phyloP scores from a whole-genome alignment of 2,888 invertebrate species.

The Lumbricus terrestris region DNA sequence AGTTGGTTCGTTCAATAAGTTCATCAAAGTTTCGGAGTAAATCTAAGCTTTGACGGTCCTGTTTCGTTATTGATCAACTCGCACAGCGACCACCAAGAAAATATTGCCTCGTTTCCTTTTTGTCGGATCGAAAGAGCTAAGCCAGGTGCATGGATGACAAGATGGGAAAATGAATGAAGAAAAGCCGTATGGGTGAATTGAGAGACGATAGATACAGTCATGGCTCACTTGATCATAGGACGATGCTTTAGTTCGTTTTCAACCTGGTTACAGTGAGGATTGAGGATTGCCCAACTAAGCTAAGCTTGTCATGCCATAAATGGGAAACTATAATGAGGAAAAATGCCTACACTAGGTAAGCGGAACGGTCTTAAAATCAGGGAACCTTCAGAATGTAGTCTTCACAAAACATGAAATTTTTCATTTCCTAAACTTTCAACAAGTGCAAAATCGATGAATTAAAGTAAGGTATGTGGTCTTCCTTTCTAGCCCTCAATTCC shows the following conservation, averaged over 20 bases:
- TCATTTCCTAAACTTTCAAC: neutral
- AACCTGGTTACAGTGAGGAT: neutral
- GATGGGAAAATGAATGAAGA: neutral
- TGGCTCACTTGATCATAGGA: neutral
- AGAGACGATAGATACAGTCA: neutral
- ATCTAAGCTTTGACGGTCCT: neutral
- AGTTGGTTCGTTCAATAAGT: too few relatives aligned
- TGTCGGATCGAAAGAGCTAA: neutral
- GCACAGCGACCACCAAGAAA: neutral
- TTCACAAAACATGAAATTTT: neutral
- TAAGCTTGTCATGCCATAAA: neutral
- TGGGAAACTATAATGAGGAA: neutral
- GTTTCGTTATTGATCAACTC: neutral
- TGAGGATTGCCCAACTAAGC: too few relatives aligned
- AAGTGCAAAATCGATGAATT: neutral
- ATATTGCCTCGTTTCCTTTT: neutral
- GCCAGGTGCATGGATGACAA: neutral
- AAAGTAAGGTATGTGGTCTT: neutral
- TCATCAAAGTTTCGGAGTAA: too few relatives aligned
- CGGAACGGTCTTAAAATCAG: neutral
- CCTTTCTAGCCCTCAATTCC: neutral
- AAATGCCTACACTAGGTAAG: too few relatives aligned
- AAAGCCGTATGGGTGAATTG: neutral
- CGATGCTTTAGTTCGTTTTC: neutral
- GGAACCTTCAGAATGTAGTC: neutral